Base-by-base conservation (phyloP, 1,140 invertebrate genomes). In the Aethina tumida region DNA sequence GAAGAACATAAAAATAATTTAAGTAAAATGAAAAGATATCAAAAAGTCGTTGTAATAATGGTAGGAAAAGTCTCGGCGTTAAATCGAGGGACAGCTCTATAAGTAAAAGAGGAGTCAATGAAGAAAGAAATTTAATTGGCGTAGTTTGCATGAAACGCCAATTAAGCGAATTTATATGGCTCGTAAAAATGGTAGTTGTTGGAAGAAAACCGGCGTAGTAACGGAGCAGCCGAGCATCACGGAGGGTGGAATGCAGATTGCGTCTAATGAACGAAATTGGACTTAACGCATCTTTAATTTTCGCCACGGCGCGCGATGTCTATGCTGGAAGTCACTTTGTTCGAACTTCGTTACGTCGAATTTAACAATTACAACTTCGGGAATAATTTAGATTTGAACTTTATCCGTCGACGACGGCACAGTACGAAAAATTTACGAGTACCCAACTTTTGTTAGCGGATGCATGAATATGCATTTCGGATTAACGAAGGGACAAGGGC, bases 91-190 rank as follows among this genome's bases (percentile, higher is more conserved):
- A n/a, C n/a, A n/a, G n/a, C n/a, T n/a, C n/a, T n/a, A n/a, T n/a
- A n/a, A n/a, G n/a, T n/a, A n/a, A n/a, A n/a, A n/a, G n/a, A n/a
- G n/a, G n/a, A n/a, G n/a, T n/a, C n/a, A n/a, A n/a, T n/a, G n/a
- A n/a, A n/a, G n/a, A n/a, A n/a, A n/a, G n/a, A n/a, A n/a, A n/a
- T 38, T 39, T 22, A 18, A 43, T 19, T 22, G 34, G 22, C 25
- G 13, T 39, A 33, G 25, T 52, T 52, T 48, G 39, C 49, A 49
- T 49, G 43, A 47, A 49, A 43, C 18, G 43, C 13, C 46, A 58
- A 56, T 58, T 58, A 58, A 52, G 53, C 52, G 50, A 58, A 58
- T 58, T 58, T 58, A 56, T 58, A 50, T 49, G 47, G 29, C 49
- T 46, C 47, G 45, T 53, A 55, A 56, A 58, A 56, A 57, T 49